These are phyloP conservation scores for Penaeus japonicus DNA, from an alignment of 1,140 invertebrate species.

Conservation along the genomic window DNA sequence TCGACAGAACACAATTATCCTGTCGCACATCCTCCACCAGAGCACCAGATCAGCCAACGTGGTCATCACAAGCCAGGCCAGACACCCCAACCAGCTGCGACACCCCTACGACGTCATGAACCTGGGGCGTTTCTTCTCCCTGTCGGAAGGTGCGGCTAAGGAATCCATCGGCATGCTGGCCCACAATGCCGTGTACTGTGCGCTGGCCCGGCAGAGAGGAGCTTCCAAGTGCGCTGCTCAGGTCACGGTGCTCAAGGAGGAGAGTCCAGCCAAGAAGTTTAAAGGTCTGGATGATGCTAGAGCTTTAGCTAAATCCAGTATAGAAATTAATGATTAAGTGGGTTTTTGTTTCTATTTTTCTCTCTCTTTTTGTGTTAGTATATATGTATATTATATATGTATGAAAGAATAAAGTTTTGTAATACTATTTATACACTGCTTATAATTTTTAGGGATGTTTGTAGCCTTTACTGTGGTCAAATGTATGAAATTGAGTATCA, in stretches of 20 bases:
- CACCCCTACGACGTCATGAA: constrained; percentile 46
- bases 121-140: constrained; percentile 29
- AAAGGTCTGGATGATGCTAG: constrained; percentile 26
- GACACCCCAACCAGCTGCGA: neutral
- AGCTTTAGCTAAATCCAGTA: neutral
- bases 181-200: constrained; percentile 34
- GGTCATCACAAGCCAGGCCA: constrained; percentile 26
- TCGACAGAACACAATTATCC: constrained; percentile 14
- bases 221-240: constrained; percentile 21
- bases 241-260: neutral
- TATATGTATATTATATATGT: too few relatives aligned
- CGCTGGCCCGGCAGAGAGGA: neutral
- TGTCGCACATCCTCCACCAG: constrained; percentile 37
- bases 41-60: constrained; percentile 28
- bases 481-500: too few relatives aligned
- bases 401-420: too few relatives aligned
- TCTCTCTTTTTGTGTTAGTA: neutral
- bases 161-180: neutral
- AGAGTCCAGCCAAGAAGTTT: neutral
- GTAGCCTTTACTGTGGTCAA: too few relatives aligned
- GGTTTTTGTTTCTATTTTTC: neutral
- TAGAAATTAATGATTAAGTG: too few relatives aligned
- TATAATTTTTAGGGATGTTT: too few relatives aligned
- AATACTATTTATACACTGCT: too few relatives aligned
- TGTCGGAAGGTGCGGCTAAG: constrained; percentile 27